These are phyloP conservation scores for Ptychobarbus kaznakovi DNA, from an alignment of 2,797 vertebrate species.

Conservation along the genomic window DNA sequence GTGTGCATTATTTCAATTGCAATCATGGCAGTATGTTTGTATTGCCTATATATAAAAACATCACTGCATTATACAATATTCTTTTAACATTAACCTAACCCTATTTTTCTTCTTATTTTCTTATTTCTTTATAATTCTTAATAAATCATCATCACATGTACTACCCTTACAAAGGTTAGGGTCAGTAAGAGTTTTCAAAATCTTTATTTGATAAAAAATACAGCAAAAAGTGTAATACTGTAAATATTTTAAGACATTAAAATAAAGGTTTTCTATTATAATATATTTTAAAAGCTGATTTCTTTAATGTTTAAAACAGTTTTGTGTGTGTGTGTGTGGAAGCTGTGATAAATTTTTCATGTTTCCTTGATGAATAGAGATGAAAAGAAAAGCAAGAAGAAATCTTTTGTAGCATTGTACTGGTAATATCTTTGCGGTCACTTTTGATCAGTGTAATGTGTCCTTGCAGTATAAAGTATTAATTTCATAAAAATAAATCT, in stretches of 20 bases:
- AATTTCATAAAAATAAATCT: not conserved
- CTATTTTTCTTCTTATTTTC: not conserved
- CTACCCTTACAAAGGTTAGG: not conserved
- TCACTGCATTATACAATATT: not conserved
- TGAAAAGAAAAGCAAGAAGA: not conserved
- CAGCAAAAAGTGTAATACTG: not conserved
- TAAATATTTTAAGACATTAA: not conserved
- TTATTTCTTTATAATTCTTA: not conserved
- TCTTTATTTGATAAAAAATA: not conserved
- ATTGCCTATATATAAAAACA: no score
- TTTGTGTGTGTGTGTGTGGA: not conserved
- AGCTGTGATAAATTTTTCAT: not conserved
- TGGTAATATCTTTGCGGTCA: not conserved
- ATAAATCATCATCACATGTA: not conserved
- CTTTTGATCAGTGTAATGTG: no score
- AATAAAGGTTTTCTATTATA: not conserved
- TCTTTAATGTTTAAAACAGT: not conserved
- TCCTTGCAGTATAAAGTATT: no score
- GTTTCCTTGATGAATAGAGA: not conserved
- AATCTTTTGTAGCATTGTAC: not conserved
- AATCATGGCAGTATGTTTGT: no score
- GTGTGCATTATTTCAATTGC: not conserved
- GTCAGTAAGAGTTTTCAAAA: not conserved
- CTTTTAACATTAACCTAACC: not conserved
- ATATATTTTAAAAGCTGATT: not conserved